Evolutionary conservation across 2,113 vertebrate genomes (phyloP).

Genomic region (Lathamus discolor): DNA sequence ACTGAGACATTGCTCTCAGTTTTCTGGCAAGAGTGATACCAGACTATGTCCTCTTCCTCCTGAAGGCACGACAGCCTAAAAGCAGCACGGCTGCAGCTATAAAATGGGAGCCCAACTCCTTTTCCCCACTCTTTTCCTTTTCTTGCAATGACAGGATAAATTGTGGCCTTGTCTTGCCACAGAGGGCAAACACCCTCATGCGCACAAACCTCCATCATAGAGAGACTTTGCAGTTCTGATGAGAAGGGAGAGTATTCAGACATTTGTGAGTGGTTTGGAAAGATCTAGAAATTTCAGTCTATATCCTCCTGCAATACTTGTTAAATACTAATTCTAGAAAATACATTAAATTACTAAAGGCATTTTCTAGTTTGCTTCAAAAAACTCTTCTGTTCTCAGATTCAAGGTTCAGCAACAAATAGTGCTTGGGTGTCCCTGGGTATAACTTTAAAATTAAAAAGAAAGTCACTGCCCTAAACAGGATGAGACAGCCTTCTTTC

Average conservation of each 20-base stretch:
- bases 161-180: background rate
- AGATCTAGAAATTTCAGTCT: background rate
- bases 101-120: background rate
- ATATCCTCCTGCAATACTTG: background rate
- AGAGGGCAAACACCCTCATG: background rate
- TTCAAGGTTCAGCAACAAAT: background rate
- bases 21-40: background rate
- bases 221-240: background rate
- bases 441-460: background rate
- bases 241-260: background rate
- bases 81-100: background rate
- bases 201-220: background rate
- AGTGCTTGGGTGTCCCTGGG: background rate
- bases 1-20: background rate
- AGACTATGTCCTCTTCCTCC: background rate
- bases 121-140: background rate
- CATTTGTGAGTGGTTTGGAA: background rate
- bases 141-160: background rate
- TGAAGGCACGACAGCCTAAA: background rate
- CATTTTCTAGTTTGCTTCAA: background rate
- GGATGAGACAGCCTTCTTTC: background rate
- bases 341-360: background rate
- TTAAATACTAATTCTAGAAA: background rate
- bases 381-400: background rate
- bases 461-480: background rate